phyloP scores from a whole-genome alignment of 2,113 vertebrate species.

The Eptesicus fuscus region DNA sequence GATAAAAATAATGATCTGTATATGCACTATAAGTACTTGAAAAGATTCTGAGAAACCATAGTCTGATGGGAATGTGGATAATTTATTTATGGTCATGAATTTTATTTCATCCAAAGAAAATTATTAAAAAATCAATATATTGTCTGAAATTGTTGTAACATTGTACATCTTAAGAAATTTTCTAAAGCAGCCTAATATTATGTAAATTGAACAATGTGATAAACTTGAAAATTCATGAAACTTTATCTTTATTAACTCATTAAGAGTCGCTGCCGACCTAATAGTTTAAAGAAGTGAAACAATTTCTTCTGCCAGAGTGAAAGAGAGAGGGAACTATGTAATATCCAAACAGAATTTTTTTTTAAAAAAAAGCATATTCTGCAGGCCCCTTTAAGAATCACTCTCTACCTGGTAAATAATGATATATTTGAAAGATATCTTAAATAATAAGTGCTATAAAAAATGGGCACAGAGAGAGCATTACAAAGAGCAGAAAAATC shows the following conservation, averaged over 20 bases:
- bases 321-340: neutral
- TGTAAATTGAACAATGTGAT: neutral
- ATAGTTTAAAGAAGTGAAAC: neutral
- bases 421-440: neutral
- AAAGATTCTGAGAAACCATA: neutral
- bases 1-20: neutral
- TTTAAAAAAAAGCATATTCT: neutral
- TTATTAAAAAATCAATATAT: slow-evolving; percentile 21
- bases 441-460: neutral
- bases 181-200: neutral
- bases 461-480: neutral
- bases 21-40: neutral
- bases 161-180: neutral
- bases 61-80: neutral
- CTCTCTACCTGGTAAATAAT: neutral
- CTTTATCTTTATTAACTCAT: neutral
- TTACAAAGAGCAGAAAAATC: neutral
- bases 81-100: slow-evolving; percentile 22
- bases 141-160: neutral
- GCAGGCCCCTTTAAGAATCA: neutral
- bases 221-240: neutral
- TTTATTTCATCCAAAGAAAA: neutral
- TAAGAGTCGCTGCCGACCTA: neutral
- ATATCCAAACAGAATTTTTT: neutral
- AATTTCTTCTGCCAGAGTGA: neutral